phyloP scores from a whole-genome alignment of 2,113 vertebrate genomes.

The Ptilorrhoa leucosticta region DNA sequence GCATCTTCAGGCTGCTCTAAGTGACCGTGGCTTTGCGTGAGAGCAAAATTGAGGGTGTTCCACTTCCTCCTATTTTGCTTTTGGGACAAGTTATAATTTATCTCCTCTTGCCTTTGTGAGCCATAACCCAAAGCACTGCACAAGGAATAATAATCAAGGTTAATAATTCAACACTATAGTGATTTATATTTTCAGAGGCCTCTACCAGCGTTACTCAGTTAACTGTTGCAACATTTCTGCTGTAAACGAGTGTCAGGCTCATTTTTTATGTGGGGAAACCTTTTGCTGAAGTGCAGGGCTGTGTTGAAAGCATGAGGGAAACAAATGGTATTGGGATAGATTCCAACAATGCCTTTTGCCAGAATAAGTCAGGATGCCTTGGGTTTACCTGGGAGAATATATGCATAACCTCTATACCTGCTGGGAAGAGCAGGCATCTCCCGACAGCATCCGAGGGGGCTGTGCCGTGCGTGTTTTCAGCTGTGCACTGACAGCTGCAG shows the following conservation, averaged over 20 bases:
- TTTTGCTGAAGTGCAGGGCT: neutral
- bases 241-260: neutral
- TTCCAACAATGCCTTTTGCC: neutral
- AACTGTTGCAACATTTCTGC: neutral
- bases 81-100: neutral
- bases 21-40: neutral
- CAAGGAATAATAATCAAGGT: neutral
- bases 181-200: neutral
- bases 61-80: neutral
- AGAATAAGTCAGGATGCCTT: neutral
- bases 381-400: neutral
- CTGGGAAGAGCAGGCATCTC: neutral
- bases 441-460: neutral
- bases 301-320: neutral
- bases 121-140: neutral
- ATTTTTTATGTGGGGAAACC: neutral
- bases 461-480: accelerated
- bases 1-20: neutral
- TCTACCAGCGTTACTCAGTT: neutral
- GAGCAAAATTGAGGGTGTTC: neutral
- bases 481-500: neutral
- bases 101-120: neutral
- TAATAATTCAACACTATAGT: neutral
- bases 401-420: neutral
- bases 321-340: neutral